A percentile compares a stretch with the other conserved stretches of the same genome.
These are phyloP conservation scores for Karalla daura DNA, from an alignment of 2,797 vertebrate genomes.

Conservation along the genomic window DNA sequence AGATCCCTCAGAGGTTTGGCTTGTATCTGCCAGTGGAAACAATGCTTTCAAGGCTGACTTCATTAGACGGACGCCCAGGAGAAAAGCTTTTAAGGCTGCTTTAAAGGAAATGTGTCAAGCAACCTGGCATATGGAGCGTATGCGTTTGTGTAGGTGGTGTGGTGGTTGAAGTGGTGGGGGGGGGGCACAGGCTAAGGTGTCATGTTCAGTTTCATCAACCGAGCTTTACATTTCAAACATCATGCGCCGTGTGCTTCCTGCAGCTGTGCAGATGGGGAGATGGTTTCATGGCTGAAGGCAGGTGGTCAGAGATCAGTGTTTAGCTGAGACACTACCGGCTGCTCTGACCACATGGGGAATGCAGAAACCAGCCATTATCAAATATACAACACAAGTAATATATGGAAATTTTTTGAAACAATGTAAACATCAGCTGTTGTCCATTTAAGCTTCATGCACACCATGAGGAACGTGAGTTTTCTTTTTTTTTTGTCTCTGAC, in stretches of 20 bases:
- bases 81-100: slow-evolving; percentile 72
- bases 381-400: too few species aligned
- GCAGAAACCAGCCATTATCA: too few species aligned
- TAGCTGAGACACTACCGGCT: background rate
- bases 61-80: slow-evolving; percentile 76
- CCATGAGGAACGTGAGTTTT: too few species aligned
- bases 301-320: background rate
- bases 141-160: slow-evolving; percentile 51
- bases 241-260: slow-evolving; percentile 15
- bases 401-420: too few species aligned
- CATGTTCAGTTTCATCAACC: slow-evolving; percentile 68
- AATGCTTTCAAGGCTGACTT: slow-evolving; percentile 77
- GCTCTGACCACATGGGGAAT: too few species aligned
- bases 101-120: slow-evolving; percentile 72
- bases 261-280: slow-evolving; percentile 20
- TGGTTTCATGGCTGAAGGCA: slow-evolving; percentile 1
- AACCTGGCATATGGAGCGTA: slow-evolving; percentile 58
- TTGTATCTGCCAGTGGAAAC: slow-evolving; percentile 72
- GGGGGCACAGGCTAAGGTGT: slow-evolving; percentile 42
- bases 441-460: too few species aligned
- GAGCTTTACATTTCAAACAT: slow-evolving; percentile 39
- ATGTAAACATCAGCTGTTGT: too few species aligned
- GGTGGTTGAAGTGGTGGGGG: background rate
- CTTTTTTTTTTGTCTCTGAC: too few species aligned
- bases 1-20: slow-evolving; percentile 61